Evolutionary conservation across 2,113 vertebrate genomes (phyloP).

Genomic region (Coracopsis vasa): DNA sequence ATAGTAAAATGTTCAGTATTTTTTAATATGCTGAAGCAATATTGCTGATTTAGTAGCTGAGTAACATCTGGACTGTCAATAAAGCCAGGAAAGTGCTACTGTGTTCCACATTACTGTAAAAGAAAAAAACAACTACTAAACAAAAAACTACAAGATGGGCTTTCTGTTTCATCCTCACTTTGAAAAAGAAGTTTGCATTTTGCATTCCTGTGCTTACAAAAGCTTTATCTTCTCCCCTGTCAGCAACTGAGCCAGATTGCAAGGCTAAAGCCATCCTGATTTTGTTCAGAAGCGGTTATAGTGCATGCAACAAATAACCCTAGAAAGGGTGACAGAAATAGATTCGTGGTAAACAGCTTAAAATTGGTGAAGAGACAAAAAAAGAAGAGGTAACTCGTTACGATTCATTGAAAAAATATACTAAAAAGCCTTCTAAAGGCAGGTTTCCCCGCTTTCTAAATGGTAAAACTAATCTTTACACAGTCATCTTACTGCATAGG

Average conservation of each 20-base stretch:
- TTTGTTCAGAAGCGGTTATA: background rate
- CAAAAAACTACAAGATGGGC: background rate
- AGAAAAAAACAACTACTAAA: background rate
- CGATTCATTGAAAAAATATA: background rate
- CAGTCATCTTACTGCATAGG: background rate
- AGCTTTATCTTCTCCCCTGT: background rate
- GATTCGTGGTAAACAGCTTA: background rate
- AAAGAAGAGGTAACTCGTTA: background rate
- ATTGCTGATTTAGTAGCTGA: background rate
- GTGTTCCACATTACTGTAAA: background rate
- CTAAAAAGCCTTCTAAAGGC: background rate
- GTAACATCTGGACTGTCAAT: background rate
- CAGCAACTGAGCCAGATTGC: background rate
- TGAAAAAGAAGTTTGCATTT: background rate
- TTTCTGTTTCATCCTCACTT: background rate
- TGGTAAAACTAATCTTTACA: background rate
- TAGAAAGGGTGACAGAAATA: background rate
- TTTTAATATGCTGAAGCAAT: background rate
- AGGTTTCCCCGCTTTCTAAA: background rate
- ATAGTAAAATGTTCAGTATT: background rate
- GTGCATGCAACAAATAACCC: background rate
- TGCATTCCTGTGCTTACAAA: background rate
- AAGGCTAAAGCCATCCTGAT: background rate
- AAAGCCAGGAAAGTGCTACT: background rate
- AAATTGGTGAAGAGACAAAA: background rate